Evolutionary conservation across 2,797 vertebrate species (phyloP), one percentile per base, ranked within the genome.

Genomic region (Austrolebias charrua): DNA sequence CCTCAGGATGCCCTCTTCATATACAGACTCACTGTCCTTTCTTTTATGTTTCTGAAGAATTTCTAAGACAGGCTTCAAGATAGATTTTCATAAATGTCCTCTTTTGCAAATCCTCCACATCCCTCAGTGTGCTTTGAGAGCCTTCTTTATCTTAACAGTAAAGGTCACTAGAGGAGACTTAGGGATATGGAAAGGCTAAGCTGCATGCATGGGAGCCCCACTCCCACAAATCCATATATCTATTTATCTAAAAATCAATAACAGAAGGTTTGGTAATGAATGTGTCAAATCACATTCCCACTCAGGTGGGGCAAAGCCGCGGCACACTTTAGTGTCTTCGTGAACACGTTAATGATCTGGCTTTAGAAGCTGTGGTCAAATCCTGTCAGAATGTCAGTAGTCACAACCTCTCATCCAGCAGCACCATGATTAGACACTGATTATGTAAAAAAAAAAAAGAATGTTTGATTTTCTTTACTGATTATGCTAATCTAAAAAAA

Each of bases 31-130:
- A 29, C 72, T 90, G 81, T 75, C 89, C 81, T 88, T 87, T 86
- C 84, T 84, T 89, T 90, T 81, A 87, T 84, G 81, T 89, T 78
- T 87, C 78, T 71, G 82, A 83, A 83, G 87, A 79, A 88, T 87
- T 89, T 89, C 82, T 82, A 50, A 81, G 86, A 89, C 77, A 80
- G 78, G 78, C 83, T 84, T 80, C 80, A 79, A 81, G 83, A 78
- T 79, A 80, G 82, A 88, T 87, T 90, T 90, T 90, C 86, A 85
- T 90, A 87, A 90, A 91, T 80, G 86, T 82, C 85, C 80, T 77
- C 76, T 85, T 90, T 86, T 86, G 81, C 79, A 91, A 91, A 90
- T 89, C 87, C 77, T 78, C 71, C 73, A 63, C 76, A 85, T 75
- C 74, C 65, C 66, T 78, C 77, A 63, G 65, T 63, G 65, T 78